phyloP scores from a whole-genome alignment of 2,797 vertebrate species.

The Falco novaeseelandiae region DNA sequence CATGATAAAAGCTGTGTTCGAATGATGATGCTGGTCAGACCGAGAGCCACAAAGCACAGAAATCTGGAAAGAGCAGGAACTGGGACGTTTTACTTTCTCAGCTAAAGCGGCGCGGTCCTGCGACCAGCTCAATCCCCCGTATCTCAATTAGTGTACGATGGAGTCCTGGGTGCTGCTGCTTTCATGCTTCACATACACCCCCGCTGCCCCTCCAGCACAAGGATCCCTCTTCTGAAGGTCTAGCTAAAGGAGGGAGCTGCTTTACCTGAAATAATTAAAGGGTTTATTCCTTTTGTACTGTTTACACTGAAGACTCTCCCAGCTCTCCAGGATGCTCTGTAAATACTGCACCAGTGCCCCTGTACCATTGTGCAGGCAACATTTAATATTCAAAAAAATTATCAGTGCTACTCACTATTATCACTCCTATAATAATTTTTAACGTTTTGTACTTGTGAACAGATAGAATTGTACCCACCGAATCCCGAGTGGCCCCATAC shows the following conservation, averaged over 20 bases:
- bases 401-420: not conserved
- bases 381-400: not conserved
- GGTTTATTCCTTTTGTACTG: not conserved
- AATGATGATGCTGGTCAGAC: not conserved
- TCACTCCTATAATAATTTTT: not conserved
- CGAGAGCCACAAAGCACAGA: not conserved
- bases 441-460: not conserved
- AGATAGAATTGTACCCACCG: rapidly evolving
- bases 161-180: not conserved
- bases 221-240: not conserved
- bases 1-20: not conserved
- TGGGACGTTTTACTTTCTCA: rapidly evolving
- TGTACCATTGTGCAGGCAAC: not conserved
- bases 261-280: not conserved
- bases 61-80: not conserved
- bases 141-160: not conserved
- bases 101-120: not conserved
- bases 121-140: not conserved
- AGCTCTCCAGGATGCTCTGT: not conserved
- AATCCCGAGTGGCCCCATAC: not conserved
- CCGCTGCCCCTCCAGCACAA: not conserved
- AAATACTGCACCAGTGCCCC: not conserved
- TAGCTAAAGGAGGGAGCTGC: not conserved
- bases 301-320: not conserved
- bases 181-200: not conserved